Evolutionary conservation across 2,888 invertebrate genomes (phyloP).

Genomic region (Meandrusa payeni): DNA sequence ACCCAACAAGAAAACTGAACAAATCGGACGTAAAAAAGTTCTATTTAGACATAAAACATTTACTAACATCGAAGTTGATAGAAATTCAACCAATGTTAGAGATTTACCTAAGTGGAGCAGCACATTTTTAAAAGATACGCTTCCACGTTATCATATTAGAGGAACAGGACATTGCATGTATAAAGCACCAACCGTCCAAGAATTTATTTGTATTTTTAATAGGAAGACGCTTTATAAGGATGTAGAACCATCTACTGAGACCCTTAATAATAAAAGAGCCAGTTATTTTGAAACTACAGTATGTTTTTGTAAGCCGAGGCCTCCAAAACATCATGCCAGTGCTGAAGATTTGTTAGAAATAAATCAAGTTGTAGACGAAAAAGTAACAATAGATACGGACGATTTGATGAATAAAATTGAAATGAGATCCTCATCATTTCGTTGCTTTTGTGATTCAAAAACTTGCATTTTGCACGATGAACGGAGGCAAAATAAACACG

Average conservation of each 20-base stretch:
- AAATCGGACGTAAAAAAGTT: conserved; percentile 54
- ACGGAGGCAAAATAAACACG: conserved; percentile 48
- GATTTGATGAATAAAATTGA: conserved; percentile 49
- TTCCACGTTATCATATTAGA: conserved; percentile 68
- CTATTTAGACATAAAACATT: conserved; percentile 74
- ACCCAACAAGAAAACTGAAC: conserved; percentile 55
- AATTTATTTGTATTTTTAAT: conserved; percentile 72
- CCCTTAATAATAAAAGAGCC: conserved; percentile 49
- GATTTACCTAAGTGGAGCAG: conserved; percentile 57
- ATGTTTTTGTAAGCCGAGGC: conserved; percentile 68
- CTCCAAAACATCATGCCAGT: conserved; percentile 64
- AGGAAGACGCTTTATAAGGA: conserved; percentile 63
- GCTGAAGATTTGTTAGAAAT: conserved; percentile 68
- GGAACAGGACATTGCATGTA: conserved; percentile 75
- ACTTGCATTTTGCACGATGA: conserved; percentile 59
- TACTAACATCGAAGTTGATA: conserved; percentile 69
- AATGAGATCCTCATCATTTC: conserved; percentile 58
- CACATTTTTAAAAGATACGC: conserved; percentile 62
- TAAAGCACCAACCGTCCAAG: conserved; percentile 64
- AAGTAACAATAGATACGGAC: conserved; percentile 54
- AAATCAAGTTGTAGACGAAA: conserved; percentile 45
- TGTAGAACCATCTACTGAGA: conserved; percentile 54
- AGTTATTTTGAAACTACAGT: conserved; percentile 73
- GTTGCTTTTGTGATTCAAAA: conserved; percentile 68
- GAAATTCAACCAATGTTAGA: conserved; percentile 54